Base-by-base conservation (phyloP, 64 coral and sea anemone species). In the Hydrozoanthus tunicans region DNA sequence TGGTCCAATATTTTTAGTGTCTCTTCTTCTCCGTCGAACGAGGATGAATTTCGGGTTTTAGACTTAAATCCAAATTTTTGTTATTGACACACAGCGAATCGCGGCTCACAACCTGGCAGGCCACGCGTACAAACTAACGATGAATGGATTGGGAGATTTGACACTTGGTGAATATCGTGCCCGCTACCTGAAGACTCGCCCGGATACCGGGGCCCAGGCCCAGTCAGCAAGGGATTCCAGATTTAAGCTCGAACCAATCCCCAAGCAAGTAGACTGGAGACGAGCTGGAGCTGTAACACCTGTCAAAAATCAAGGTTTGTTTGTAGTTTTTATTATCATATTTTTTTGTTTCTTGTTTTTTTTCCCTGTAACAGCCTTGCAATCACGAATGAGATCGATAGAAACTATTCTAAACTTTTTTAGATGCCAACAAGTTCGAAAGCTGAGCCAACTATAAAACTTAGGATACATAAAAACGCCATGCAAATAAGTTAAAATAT, bases 231-330 rank as follows among this genome's bases (percentile, higher is more conserved):
- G 23, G 8, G 26, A 66, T 9, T 13, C 72, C 57, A 74, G 25
- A 10, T 55, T 27, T 12, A 55, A 70, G 25, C 73, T n/a, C 11
- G 14, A 72, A 43, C 17, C 84, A 17, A 3, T 88, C 58, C 84
- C 84, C 12, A 88, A 88, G 59, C 67, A 88, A 88, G 84, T 88
- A 73, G 84, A 88, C 51, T 88, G 84, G 84, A 88, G 84, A 56
- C 73, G 74, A 7, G 55, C 67, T 51, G 84, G 84, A 17, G 70
- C 74, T 1, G 84, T 88, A 59, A 88, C 84, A 59, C 56, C 84
- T 57, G 84, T 88, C 6, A 74, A 88, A 24, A 88, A 88, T 12
- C 84, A 88, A 73, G 84, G 84, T 88, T 88, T 4, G 56, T 59
- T 11, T 25, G 4, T n/a, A 5, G 13, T 56, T 67, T 54, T 12